A percentile compares a stretch with the other conserved stretches of the same genome.
phyloP scores from a whole-genome alignment of 2,888 invertebrate species.

The Drosophila anceps region DNA sequence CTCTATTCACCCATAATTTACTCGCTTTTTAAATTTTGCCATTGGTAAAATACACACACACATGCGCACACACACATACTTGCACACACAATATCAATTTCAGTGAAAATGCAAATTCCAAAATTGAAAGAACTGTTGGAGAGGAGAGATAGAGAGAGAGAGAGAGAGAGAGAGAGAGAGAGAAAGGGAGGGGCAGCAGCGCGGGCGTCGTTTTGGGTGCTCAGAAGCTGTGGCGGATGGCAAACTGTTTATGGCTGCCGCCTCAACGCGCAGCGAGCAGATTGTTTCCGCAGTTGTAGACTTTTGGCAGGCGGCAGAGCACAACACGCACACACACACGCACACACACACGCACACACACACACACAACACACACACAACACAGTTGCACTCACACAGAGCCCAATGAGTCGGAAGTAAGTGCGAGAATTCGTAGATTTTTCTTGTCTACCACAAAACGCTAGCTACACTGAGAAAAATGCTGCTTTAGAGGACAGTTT shows the following conservation, averaged over 20 bases:
- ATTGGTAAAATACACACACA: slow-evolving; percentile 22
- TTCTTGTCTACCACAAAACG: slow-evolving; percentile 30
- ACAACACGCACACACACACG: slow-evolving; percentile 16
- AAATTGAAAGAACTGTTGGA: slow-evolving; percentile 56
- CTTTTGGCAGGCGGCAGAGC: slow-evolving; percentile 64
- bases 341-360: slow-evolving; percentile 14
- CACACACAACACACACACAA: slow-evolving; percentile 13
- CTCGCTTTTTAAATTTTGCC: slow-evolving; percentile 58
- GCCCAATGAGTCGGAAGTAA: slow-evolving; percentile 78
- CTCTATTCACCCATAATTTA: slow-evolving; percentile 71
- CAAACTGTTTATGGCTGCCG: slow-evolving; percentile 74
- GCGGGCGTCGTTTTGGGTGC: slow-evolving; percentile 1
- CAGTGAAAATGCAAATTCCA: slow-evolving; percentile 76
- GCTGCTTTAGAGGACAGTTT: neutral
- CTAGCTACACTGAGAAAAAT: neutral
- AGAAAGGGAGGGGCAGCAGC: neutral
- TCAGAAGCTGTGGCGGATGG: slow-evolving; percentile 39
- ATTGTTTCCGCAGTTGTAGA: slow-evolving; percentile 76
- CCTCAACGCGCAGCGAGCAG: slow-evolving; percentile 76
- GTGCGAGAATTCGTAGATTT: slow-evolving; percentile 64
- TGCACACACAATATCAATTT: slow-evolving; percentile 68
- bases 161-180: too few species aligned
- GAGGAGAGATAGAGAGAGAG: too few species aligned
- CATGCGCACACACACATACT: neutral
- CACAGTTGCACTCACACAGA: slow-evolving; percentile 36